Base-by-base conservation (phyloP, 2,797 vertebrate genomes). In the Peromyscus nudipes region DNA sequence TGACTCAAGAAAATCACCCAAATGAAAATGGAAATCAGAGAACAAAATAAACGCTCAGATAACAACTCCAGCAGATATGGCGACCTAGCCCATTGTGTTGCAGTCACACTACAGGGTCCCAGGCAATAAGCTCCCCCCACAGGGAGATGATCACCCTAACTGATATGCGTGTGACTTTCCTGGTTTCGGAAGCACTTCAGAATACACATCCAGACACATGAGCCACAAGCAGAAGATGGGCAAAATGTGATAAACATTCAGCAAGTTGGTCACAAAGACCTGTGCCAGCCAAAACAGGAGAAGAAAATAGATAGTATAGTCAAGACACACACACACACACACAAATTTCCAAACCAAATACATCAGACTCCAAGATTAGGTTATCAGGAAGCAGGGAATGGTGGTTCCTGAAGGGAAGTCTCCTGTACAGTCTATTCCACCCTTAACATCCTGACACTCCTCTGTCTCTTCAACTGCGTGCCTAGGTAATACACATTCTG, bases 1-100 rank as follows among this genome's bases (percentile, higher is more conserved):
- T 82, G 23, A 49, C 29, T 91, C 62, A 29, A 91, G 52, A 91
- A 95, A 85, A 67, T 93, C 71, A 94, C 40, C 46, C 73, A 90
- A 80, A 67, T 52, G 90, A 80, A 84, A 34, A 43, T 55, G 90
- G 37, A 94, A 97, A 94, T 34, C 75, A 13, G 17, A n/a, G 6
- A 19, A 29, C 60, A 64, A 52, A n/a, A 49, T 82, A 19, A 75
- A 75, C 19, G 85, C 4, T 81, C 43, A 57, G 12, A n/a, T 67
- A 46, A 29, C 64, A 65, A 80, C 31, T 85, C 17, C 29, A 81
- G 64, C 60, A 82, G 65, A 76, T 37, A 62, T 14, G 1, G 13
- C 37, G 21, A 80, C 67, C 57, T 81, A 34, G 2, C 21, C n/a
- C 49, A n/a, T 13, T 43, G 75, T 64, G 37, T 49, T 90, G 3